Conservation (phyloP, 2,797 vertebrate genomes). For the Pangasius macronema region DNA sequence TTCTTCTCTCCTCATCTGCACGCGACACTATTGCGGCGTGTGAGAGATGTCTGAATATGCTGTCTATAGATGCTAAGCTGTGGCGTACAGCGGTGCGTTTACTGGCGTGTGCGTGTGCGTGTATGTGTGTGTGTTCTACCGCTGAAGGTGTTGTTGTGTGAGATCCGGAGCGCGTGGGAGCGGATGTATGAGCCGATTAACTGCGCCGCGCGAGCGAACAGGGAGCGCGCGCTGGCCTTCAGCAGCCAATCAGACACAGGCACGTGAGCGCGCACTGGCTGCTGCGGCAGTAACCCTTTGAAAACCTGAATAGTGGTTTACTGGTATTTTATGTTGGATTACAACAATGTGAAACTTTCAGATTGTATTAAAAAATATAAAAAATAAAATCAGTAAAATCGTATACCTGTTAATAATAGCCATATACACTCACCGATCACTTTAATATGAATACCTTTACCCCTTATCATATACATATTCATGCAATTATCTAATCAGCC, state of each 20-base stretch:
- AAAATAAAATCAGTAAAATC: too few species aligned
- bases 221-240: slow-evolving; percentile 57
- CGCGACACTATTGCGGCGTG: slow-evolving; percentile 32
- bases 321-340: not conserved
- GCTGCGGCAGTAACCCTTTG: slow-evolving; percentile 64
- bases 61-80: slow-evolving; percentile 50
- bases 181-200: slow-evolving; percentile 63
- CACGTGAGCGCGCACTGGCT: slow-evolving; percentile 61
- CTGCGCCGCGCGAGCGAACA: slow-evolving; percentile 57
- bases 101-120: slow-evolving; percentile 53
- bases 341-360: not conserved
- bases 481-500: not conserved
- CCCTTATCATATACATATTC: not conserved
- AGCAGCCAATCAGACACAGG: slow-evolving; percentile 60
- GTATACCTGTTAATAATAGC: not conserved
- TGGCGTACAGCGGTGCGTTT: slow-evolving; percentile 50
- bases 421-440: not conserved
- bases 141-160: slow-evolving; percentile 54
- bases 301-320: slow-evolving; percentile 28
- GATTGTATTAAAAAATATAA: not conserved
- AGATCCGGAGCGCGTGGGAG: slow-evolving; percentile 62
- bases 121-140: slow-evolving; percentile 44
- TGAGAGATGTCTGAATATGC: slow-evolving; percentile 37
- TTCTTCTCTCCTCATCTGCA: slow-evolving; percentile 49
- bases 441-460: not conserved